Base-by-base conservation (phyloP, 2,797 vertebrate species). In the Gymnothorax reevesii region DNA sequence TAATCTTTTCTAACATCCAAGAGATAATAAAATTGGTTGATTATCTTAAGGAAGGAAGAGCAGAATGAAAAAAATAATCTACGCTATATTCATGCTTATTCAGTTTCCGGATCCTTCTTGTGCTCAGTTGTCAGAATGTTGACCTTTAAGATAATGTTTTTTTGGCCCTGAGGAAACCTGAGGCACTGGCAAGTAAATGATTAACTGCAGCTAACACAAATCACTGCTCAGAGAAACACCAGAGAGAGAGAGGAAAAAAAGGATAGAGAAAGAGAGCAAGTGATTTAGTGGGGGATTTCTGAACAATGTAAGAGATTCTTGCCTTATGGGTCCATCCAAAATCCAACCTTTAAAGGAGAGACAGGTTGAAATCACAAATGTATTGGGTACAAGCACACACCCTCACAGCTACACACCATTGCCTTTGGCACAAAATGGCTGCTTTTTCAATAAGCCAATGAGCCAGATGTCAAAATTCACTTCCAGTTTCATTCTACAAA, bases 81-180 rank as follows among this genome's bases (percentile, higher is more conserved):
- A n/a, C 20, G 82, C 69, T 62, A 62, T 60, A 83, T 54, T 77
- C 69, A 73, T 75, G 20, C 80, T 55, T 59, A 22, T 17, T 69
- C 25, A 7, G 25, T 20, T 5, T 7, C 75, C 75, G 25, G 49
- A n/a, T 71, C 69, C 66, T 33, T 33, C 55, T 59, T 83, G 66
- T 83, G 22, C 82, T 69, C 22, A 57, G 27, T 83, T 83, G 55
- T 82, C 42, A 84, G 66, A 55, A 84, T 5, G 69, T 59, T 87
- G 86, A 87, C 86, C 86, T 87, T 86, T 64, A 57, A 57, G 69
- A 83, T 82, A 54, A 82, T 64, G 62, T 71, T 71, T 59, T 75
- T 60, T 49, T 84, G 84, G 86, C 69, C 54, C 82, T n/a, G 82
- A 87, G 33, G 66, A 59, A 62, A 57, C 55, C 82, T 8, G 69